These are phyloP conservation scores for Sphaeramia orbicularis DNA, from an alignment of 2,797 vertebrate genomes.

Conservation along the genomic window DNA sequence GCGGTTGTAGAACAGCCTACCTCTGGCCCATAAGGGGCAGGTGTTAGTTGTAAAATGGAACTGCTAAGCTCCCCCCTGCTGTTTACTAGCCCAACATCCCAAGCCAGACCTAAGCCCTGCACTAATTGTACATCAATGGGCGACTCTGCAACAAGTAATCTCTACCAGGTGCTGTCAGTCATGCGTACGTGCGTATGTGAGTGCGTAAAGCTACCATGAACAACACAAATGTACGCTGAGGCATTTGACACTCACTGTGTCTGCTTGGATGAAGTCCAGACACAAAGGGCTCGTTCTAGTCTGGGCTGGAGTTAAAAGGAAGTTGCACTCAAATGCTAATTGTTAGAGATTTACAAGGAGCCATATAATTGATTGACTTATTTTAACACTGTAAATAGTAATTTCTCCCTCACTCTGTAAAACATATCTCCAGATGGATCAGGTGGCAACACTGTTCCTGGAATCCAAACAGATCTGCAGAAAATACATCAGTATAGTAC, in stretches of 20 bases:
- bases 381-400: conserved; percentile 54
- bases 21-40: conserved; percentile 61
- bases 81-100: conserved; percentile 60
- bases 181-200: conserved; percentile 17
- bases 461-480: conserved; percentile 3
- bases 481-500: not conserved
- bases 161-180: conserved; percentile 69
- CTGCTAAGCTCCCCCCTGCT: conserved; percentile 53
- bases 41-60: conserved; percentile 65
- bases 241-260: not conserved
- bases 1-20: conserved; percentile 39
- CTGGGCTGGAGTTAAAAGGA: conserved; percentile 36
- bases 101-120: conserved; percentile 31
- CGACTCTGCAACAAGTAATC: conserved; percentile 49
- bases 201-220: not conserved
- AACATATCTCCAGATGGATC: conserved; percentile 33
- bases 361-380: conserved; percentile 54
- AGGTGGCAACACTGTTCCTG: conserved; percentile 20
- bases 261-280: conserved; percentile 45
- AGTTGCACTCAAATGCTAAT: conserved; percentile 52
- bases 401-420: conserved; percentile 45
- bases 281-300: conserved; percentile 62
- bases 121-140: conserved; percentile 48
- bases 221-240: conserved; percentile 17
- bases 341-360: conserved; percentile 63